phyloP scores from a whole-genome alignment of 2,888 invertebrate species.

The Orchesellides sinensis region DNA sequence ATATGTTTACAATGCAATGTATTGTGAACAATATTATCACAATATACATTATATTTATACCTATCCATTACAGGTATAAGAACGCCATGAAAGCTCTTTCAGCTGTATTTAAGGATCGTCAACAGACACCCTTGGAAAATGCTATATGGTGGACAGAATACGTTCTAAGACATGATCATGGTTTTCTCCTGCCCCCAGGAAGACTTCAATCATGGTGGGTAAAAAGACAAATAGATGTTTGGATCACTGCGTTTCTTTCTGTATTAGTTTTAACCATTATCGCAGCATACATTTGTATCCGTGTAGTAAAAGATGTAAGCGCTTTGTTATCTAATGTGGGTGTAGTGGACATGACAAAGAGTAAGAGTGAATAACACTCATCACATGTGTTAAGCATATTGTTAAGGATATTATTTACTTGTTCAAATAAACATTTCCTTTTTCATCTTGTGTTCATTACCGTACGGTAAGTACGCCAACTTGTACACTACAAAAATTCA shows the following conservation, averaged over 20 bases:
- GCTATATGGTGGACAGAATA: constrained; percentile 56
- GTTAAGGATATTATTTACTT: no score
- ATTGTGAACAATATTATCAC: no score
- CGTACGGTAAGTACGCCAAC: no score
- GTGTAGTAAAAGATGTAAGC: not conserved
- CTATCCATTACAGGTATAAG: constrained; percentile 43
- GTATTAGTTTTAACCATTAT: not conserved
- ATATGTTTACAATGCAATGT: no score
- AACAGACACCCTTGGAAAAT: constrained; percentile 36
- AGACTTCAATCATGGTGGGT: constrained; percentile 43
- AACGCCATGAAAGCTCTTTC: constrained; percentile 37
- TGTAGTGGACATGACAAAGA: no score
- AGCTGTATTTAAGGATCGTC: constrained; percentile 40
- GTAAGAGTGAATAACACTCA: no score
- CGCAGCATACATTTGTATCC: not conserved
- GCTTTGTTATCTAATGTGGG: not conserved
- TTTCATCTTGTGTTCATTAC: no score
- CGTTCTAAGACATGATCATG: constrained; percentile 26
- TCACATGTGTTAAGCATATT: no score
- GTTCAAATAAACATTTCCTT: no score
- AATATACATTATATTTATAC: not conserved
- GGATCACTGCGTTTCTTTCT: not conserved
- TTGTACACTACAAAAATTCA: no score
- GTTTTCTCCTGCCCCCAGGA: constrained; percentile 18
- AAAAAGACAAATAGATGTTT: constrained; percentile 50